A percentile compares a stretch with the other conserved stretches of the same genome.
These are phyloP conservation scores for Ranitomeya variabilis DNA, from an alignment of 2,113 vertebrate genomes.

Conservation along the genomic window DNA sequence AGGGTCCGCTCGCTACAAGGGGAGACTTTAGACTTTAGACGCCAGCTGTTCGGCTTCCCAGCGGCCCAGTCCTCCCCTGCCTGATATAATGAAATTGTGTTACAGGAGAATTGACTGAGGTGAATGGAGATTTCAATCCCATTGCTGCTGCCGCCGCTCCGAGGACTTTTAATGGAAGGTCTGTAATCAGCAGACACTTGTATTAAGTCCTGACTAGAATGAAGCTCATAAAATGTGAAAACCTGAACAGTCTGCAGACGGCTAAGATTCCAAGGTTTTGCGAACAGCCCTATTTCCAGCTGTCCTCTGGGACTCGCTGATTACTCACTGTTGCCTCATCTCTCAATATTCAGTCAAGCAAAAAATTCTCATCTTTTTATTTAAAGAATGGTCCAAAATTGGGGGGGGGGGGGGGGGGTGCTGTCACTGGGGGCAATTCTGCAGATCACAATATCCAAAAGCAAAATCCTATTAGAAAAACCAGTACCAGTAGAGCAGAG, in stretches of 20 bases:
- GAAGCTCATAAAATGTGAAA: constrained; percentile 95
- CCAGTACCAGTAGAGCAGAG: neutral
- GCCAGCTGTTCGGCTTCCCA: constrained; percentile 98
- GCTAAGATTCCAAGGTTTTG: constrained; percentile 97
- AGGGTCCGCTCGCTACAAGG: constrained; percentile 91
- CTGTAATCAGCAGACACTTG: constrained; percentile 95
- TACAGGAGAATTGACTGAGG: constrained; percentile 97
- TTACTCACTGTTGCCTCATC: constrained; percentile 99
- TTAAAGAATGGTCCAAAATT: constrained; percentile 94
- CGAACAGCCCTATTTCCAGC: constrained; percentile 94
- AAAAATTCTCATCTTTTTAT: constrained; percentile 97
- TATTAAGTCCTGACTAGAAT: constrained; percentile 93
- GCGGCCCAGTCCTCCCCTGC: constrained; percentile 90
- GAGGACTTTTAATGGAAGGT: constrained; percentile 91
- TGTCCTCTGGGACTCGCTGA: constrained; percentile 95
- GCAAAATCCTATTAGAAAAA: constrained; percentile 58
- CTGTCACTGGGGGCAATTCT: constrained; percentile 80
- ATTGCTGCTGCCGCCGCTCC: constrained; percentile 81
- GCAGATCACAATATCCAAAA: constrained; percentile 69
- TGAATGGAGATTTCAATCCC: constrained; percentile 99
- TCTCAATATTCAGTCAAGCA: constrained; percentile 99
- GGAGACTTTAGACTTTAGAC: constrained; percentile 99
- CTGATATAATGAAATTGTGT: constrained; percentile 99
- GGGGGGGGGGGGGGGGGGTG: constrained; percentile 82
- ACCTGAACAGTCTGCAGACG: constrained; percentile 79